These are phyloP conservation scores for Chymomyza caudatula DNA, from an alignment of 2,888 invertebrate species.

Conservation along the genomic window DNA sequence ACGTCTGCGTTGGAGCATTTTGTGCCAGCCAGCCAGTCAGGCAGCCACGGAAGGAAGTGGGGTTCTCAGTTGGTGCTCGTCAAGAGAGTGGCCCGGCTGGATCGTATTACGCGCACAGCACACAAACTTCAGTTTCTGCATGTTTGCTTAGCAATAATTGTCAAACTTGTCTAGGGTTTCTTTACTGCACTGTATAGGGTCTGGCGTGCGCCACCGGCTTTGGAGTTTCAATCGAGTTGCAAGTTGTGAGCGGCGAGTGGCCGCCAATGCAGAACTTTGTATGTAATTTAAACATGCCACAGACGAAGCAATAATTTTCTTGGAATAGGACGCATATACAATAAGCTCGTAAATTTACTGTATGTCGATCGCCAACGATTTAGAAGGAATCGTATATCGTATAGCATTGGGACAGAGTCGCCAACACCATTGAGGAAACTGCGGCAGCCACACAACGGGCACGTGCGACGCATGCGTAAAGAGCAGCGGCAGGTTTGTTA, in stretches of 20 bases:
- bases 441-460: slow-evolving; percentile 29
- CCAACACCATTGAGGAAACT: slow-evolving; percentile 61
- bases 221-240: not conserved
- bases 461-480: slow-evolving; percentile 62
- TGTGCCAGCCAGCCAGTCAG: not conserved
- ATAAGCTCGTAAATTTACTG: slow-evolving; percentile 64
- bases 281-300: slow-evolving; percentile 62
- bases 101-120: slow-evolving; percentile 26
- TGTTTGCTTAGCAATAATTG: slow-evolving; percentile 71
- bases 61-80: slow-evolving; percentile 1
- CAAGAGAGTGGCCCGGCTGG: slow-evolving; percentile 6
- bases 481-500: slow-evolving; percentile 9
- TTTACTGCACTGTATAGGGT: not conserved
- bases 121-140: slow-evolving; percentile 66
- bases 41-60: slow-evolving; percentile 60
- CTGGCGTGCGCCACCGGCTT: slow-evolving; percentile 9
- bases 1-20: slow-evolving; percentile 56
- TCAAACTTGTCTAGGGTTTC: slow-evolving; percentile 69
- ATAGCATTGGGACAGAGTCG: slow-evolving; percentile 46
- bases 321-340: slow-evolving; percentile 11
- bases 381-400: slow-evolving; percentile 45
- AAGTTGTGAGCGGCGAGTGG: not conserved
- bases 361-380: slow-evolving; percentile 56
- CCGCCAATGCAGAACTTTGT: slow-evolving; percentile 49
- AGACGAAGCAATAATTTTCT: slow-evolving; percentile 44